A percentile compares a stretch with the other conserved stretches of the same genome.
Evolutionary conservation across 2,888 invertebrate species (phyloP).

Genomic region (Antheraea yamamai): DNA sequence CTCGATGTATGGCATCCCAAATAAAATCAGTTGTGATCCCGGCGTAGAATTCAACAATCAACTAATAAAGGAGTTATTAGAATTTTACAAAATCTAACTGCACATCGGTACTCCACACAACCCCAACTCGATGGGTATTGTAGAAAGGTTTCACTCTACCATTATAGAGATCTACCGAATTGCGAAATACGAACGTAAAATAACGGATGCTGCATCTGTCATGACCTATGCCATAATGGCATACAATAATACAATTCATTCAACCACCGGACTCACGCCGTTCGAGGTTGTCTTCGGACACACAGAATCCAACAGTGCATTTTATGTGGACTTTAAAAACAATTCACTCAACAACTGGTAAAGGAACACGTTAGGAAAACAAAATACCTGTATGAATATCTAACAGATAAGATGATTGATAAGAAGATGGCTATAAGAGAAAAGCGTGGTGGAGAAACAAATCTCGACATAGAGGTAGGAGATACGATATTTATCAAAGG

Average conservation of each 20-base stretch:
- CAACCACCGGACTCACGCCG: constrained; percentile 12
- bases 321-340: constrained; percentile 25
- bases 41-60: constrained; percentile 18
- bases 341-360: constrained; percentile 21
- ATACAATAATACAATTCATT: not conserved
- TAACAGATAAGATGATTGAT: not conserved
- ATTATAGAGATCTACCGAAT: constrained; percentile 13
- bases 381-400: no score
- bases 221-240: constrained; percentile 25
- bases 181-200: constrained; percentile 5
- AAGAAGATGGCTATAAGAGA: constrained; percentile 1
- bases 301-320: constrained; percentile 23
- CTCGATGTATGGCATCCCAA: constrained; percentile 44
- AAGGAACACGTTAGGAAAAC: not conserved
- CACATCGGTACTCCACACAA: constrained; percentile 11
- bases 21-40: constrained; percentile 25
- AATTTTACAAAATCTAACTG: not conserved
- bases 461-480: constrained; percentile 15
- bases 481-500: constrained; percentile 15
- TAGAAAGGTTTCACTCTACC: constrained; percentile 11
- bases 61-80: constrained; percentile 1
- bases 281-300: constrained; percentile 29
- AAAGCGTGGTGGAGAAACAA: constrained; percentile 1
- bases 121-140: constrained; percentile 7
- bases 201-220: constrained; percentile 11